These are phyloP conservation scores for Thereva nobilitata DNA, from an alignment of 2,888 invertebrate genomes.

Conservation along the genomic window DNA sequence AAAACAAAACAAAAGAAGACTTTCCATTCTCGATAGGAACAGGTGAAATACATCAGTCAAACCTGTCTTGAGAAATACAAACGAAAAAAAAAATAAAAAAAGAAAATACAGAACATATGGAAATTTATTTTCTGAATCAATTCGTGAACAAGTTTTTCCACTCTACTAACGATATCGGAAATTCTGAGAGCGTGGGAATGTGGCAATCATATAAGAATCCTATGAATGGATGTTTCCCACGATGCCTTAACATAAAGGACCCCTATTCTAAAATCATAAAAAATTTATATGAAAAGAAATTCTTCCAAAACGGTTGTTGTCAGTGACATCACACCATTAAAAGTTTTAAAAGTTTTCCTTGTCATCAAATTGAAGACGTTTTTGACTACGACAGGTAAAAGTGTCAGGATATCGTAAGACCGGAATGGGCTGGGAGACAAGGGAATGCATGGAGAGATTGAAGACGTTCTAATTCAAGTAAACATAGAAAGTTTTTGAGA, in stretches of 20 bases:
- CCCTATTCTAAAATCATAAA: slow-evolving; percentile 10
- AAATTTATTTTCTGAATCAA: slow-evolving; percentile 6
- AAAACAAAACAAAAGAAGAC: too few species aligned
- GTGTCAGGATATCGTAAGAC: too few species aligned
- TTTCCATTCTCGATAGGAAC: neutral
- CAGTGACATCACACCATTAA: slow-evolving; percentile 26
- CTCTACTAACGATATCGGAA: neutral
- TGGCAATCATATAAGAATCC: too few species aligned
- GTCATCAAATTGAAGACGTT: slow-evolving; percentile 23
- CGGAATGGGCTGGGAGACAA: too few species aligned
- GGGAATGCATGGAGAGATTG: too few species aligned
- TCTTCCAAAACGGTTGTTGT: slow-evolving; percentile 25
- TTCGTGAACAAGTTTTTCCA: slow-evolving; percentile 24
- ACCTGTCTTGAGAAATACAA: neutral
- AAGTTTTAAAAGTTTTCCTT: slow-evolving; percentile 30
- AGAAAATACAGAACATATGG: neutral
- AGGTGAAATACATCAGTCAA: neutral
- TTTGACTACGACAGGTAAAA: slow-evolving; percentile 20
- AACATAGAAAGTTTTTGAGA: too few species aligned
- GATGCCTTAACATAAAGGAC: too few species aligned
- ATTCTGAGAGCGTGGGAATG: neutral
- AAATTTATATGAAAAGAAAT: slow-evolving; percentile 19
- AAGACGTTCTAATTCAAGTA: too few species aligned
- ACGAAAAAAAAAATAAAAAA: neutral
- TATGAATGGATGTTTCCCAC: too few species aligned